Conservation (phyloP, 2,888 invertebrate genomes). For the Chironomus riparius region DNA sequence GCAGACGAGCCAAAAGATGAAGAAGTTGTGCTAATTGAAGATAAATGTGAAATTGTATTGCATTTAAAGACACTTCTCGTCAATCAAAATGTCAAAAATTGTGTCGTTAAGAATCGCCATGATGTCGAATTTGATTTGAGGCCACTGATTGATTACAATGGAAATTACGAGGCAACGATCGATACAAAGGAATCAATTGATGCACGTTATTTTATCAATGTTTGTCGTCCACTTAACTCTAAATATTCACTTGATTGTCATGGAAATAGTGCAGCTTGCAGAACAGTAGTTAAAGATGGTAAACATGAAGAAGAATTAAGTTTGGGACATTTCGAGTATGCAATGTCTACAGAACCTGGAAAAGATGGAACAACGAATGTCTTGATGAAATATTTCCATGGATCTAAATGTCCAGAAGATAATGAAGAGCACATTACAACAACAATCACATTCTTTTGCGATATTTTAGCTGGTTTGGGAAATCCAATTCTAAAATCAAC, state of each 20-base stretch:
- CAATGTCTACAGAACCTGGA: constrained; percentile 25
- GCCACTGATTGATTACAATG: constrained; percentile 38
- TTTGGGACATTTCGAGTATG: constrained; percentile 10
- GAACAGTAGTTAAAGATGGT: constrained; percentile 34
- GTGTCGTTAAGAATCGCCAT: constrained; percentile 26
- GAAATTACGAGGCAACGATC: constrained; percentile 39
- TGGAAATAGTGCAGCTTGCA: constrained; percentile 40
- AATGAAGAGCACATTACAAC: constrained; percentile 35
- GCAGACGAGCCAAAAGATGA: constrained; percentile 30
- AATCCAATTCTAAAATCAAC: constrained; percentile 38
- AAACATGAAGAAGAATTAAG: constrained; percentile 38
- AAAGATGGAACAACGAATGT: constrained; percentile 32
- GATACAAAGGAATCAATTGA: constrained; percentile 1
- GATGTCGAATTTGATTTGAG: constrained; percentile 38
- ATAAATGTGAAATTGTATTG: constrained; percentile 41
- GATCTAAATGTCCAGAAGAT: constrained; percentile 37
- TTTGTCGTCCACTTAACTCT: constrained; percentile 41
- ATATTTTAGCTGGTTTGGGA: constrained; percentile 38
- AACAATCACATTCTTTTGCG: constrained; percentile 37
- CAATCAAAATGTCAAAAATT: constrained; percentile 32
- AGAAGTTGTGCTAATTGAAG: constrained; percentile 40
- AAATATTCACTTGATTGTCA: constrained; percentile 40
- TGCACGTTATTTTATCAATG: constrained; percentile 40
- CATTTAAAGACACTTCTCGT: constrained; percentile 40
- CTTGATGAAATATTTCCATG: constrained; percentile 36